Percentiles rank a stretch among this genome's conserved stretches.
phyloP scores from a whole-genome alignment of 2,888 invertebrate species.

The Anagyrus pseudococci region DNA sequence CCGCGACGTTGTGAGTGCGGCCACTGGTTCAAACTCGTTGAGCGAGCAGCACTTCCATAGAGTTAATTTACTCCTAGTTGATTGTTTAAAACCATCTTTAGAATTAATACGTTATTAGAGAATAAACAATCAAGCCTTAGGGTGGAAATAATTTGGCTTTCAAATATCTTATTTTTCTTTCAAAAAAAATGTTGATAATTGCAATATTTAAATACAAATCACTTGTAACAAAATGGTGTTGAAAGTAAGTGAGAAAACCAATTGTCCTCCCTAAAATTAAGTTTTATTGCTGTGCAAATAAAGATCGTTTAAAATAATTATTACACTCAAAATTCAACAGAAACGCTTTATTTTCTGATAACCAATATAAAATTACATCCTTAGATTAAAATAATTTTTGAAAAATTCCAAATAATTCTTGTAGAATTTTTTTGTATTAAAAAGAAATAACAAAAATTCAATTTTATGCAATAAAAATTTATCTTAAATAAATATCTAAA shows the following conservation, averaged over 20 bases:
- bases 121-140: conserved; percentile 36
- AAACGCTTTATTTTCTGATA: neutral
- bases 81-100: conserved; percentile 50
- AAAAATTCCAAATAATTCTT: neutral
- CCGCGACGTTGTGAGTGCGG: conserved; percentile 95
- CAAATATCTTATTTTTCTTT: conserved; percentile 25
- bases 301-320: conserved; percentile 31
- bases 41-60: conserved; percentile 73
- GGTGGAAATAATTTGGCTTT: conserved; percentile 37
- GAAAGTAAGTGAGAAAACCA: conserved; percentile 20
- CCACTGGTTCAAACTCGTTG: conserved; percentile 92
- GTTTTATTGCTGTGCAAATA: conserved; percentile 36
- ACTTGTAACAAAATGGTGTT: conserved; percentile 23
- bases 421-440: too few relatives aligned
- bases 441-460: too few relatives aligned
- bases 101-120: conserved; percentile 51
- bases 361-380: conserved; percentile 7
- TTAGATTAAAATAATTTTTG: neutral
- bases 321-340: conserved; percentile 13
- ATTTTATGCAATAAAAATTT: too few relatives aligned
- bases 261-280: conserved; percentile 28
- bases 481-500: too few relatives aligned
- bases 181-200: conserved; percentile 13
- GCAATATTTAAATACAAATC: conserved; percentile 27
- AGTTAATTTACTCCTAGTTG: conserved; percentile 44